These are phyloP conservation scores for Spodoptera frugiperda DNA, from an alignment of 1,140 invertebrate genomes.

Conservation along the genomic window DNA sequence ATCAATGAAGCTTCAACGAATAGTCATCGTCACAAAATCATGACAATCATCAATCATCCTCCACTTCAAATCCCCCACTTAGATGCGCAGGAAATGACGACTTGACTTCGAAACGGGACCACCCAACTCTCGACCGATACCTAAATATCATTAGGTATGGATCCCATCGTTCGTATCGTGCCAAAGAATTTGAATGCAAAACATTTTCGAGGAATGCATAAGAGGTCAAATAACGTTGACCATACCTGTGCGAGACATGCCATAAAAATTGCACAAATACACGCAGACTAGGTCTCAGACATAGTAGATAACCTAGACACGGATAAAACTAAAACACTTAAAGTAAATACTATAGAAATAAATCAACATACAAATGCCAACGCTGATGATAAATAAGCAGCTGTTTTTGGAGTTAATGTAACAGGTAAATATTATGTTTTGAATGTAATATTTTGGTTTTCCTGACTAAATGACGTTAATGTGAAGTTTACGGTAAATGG, in stretches of 20 bases:
- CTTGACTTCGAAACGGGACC: constrained; percentile 16
- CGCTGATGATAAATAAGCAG: no score
- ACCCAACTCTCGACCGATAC: constrained; percentile 19
- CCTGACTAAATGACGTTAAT: no score
- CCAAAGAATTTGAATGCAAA: neutral
- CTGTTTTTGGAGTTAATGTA: no score
- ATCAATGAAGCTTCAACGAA: neutral
- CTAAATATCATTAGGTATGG: neutral
- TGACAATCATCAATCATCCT: constrained; percentile 10
- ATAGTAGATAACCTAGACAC: constrained; percentile 39
- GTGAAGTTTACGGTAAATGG: no score
- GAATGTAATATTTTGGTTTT: no score
- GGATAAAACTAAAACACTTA: constrained; percentile 7
- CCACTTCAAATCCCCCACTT: neutral
- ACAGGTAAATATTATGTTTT: no score
- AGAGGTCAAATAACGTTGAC: constrained; percentile 33
- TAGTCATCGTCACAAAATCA: no score
- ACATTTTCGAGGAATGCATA: neutral
- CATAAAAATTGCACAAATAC: constrained; percentile 6
- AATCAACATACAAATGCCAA: no score
- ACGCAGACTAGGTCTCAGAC: constrained; percentile 26
- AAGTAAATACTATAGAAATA: neutral
- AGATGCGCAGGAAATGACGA: constrained; percentile 7
- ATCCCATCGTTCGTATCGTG: neutral
- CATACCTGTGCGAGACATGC: constrained; percentile 16